These are phyloP conservation scores for Disparrhopalites patrizii DNA, from an alignment of 2,888 invertebrate genomes.

Conservation along the genomic window DNA sequence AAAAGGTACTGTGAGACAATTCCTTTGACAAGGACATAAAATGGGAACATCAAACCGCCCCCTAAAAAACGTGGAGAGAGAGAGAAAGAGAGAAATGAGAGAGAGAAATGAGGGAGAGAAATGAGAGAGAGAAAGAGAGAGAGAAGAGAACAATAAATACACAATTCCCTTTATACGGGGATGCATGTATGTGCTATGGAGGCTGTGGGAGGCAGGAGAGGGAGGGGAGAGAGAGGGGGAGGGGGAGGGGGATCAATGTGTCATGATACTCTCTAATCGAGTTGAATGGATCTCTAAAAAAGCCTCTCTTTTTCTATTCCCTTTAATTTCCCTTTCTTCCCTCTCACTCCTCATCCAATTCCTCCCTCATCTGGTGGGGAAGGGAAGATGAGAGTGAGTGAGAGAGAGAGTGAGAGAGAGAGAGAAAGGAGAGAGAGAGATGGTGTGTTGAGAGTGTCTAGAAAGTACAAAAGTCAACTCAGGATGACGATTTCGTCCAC, in stretches of 20 bases:
- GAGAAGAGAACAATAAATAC: no score
- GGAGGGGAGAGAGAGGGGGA: no score
- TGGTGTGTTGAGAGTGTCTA: background rate
- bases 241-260: no score
- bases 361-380: background rate
- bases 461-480: conserved; percentile 4
- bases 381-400: background rate
- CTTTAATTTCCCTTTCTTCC: no score
- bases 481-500: conserved; percentile 1
- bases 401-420: background rate
- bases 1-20: no score
- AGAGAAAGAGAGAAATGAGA: background rate
- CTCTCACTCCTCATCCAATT: no score
- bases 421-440: background rate
- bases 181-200: no score
- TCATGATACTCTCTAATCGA: no score
- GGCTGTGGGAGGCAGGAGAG: no score
- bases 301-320: no score
- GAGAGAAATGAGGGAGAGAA: background rate
- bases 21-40: background rate
- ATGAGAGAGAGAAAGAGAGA: background rate
- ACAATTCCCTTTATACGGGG: no score
- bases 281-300: no score
- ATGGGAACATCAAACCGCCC: background rate
- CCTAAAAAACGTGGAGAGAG: background rate